A percentile compares a stretch with the other conserved stretches of the same genome.
Evolutionary conservation across 2,888 invertebrate genomes (phyloP).

Genomic region (Saturnia japonica): DNA sequence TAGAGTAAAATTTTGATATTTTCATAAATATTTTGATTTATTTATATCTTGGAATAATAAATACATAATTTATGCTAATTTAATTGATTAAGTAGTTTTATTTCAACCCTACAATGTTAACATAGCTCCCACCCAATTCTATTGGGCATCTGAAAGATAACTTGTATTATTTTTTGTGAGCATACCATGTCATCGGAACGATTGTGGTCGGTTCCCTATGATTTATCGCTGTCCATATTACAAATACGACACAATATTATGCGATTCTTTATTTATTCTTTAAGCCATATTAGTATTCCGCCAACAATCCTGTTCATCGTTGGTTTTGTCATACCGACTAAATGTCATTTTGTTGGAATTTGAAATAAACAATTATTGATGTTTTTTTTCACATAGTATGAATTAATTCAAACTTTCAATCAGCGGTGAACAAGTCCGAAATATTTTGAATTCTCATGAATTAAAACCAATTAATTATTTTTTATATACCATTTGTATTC

Average conservation of each 20-base stretch:
- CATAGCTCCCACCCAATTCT: slow-evolving; percentile 76
- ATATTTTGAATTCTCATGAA: slow-evolving; percentile 74
- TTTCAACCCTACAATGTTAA: slow-evolving; percentile 56
- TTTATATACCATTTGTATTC: slow-evolving; percentile 57
- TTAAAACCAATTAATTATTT: slow-evolving; percentile 63
- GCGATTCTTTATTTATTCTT: slow-evolving; percentile 80
- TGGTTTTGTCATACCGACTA: slow-evolving; percentile 81
- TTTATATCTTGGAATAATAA: not conserved
- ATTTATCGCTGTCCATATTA: slow-evolving; percentile 81
- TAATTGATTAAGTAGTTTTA: slow-evolving; percentile 12
- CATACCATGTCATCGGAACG: slow-evolving; percentile 81
- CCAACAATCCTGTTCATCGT: slow-evolving; percentile 75
- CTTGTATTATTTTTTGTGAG: slow-evolving; percentile 78
- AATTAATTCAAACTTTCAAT: slow-evolving; percentile 72
- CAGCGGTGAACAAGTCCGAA: slow-evolving; percentile 60
- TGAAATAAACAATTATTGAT: slow-evolving; percentile 75
- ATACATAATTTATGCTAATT: not conserved
- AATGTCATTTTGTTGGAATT: slow-evolving; percentile 81
- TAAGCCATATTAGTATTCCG: slow-evolving; percentile 80
- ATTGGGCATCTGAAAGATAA: slow-evolving; percentile 76
- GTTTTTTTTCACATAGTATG: slow-evolving; percentile 63
- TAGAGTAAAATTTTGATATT: not conserved
- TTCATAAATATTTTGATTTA: not conserved
- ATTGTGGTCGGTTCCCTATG: slow-evolving; percentile 80
- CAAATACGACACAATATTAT: slow-evolving; percentile 81